These are phyloP conservation scores for Caenorhabditis remanei DNA, from an alignment of 1,140 invertebrate species.

Conservation along the genomic window DNA sequence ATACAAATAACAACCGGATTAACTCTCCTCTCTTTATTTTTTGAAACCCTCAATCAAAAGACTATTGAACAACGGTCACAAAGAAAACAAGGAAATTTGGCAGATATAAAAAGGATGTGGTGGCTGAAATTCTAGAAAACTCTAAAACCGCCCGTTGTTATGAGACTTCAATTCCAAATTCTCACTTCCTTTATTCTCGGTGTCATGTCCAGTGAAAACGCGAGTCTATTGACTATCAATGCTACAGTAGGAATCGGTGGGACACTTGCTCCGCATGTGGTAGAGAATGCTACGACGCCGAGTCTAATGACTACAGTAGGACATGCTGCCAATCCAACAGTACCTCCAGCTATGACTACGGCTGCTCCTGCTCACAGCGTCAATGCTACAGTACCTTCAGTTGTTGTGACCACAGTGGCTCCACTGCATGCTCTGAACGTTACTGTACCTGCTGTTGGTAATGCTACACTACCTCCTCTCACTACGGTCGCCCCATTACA, in stretches of 20 bases:
- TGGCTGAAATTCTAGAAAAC: no score
- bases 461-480: no score
- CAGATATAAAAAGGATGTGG: not conserved
- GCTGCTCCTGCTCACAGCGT: no score
- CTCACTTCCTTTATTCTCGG: not conserved
- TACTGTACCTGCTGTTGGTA: no score
- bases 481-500: no score
- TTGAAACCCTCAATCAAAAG: not conserved
- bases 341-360: no score
- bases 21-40: not conserved
- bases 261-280: not conserved
- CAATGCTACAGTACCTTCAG: no score
- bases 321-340: no score
- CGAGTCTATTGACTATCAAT: not conserved
- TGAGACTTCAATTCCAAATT: constrained; percentile 6
- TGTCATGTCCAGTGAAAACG: not conserved
- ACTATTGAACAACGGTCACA: constrained; percentile 11
- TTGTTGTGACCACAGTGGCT: no score
- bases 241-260: not conserved
- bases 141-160: not conserved
- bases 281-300: not conserved
- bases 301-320: no score
- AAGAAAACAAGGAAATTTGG: not conserved
- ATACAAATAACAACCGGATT: constrained; percentile 4
- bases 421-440: no score